Conservation (phyloP, 2,113 vertebrate species). For the Egretta garzetta region DNA sequence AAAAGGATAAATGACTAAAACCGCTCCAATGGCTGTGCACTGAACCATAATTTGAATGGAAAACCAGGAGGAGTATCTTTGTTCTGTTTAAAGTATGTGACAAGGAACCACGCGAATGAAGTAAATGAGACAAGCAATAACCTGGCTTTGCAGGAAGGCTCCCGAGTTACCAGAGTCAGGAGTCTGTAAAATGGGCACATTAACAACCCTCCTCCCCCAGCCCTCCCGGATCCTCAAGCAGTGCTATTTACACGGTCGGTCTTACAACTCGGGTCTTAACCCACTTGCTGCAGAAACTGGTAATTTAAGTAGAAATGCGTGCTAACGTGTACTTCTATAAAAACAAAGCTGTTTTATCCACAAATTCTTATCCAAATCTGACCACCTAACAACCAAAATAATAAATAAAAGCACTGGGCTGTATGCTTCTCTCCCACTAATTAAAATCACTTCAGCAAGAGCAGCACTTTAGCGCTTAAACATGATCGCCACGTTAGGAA, state of each 20-base stretch:
- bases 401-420: background rate
- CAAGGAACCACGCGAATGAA: fast-evolving
- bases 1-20: background rate
- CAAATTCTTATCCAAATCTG: background rate
- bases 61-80: background rate
- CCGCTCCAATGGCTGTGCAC: background rate
- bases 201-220: background rate
- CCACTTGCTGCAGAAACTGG: background rate
- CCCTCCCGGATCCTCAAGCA: too few species aligned
- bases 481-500: background rate
- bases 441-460: background rate
- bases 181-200: background rate
- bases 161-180: fast-evolving
- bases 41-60: background rate
- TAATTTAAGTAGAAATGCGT: background rate
- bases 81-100: fast-evolving
- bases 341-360: background rate
- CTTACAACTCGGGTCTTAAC: background rate
- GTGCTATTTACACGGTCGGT: fast-evolving
- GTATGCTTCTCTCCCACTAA: background rate
- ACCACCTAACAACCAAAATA: background rate
- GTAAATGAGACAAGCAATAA: background rate
- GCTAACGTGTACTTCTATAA: background rate
- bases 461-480: background rate
- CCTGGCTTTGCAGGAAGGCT: background rate